Base-by-base conservation (phyloP, 2,113 vertebrate species). In the Cyanoliseus patagonus region DNA sequence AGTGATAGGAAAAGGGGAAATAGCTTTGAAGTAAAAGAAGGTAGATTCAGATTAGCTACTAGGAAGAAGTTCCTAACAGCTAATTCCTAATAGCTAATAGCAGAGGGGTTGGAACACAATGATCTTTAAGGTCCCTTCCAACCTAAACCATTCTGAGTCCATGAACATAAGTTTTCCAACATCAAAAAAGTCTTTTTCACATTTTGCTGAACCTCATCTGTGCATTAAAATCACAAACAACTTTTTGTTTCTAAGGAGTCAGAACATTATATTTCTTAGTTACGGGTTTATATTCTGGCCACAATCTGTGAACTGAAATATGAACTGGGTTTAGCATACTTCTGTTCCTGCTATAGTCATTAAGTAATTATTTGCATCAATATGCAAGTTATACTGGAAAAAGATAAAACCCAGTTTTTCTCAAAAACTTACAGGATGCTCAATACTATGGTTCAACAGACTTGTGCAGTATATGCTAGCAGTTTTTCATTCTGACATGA, bases 361-460 rank as follows among this genome's bases (percentile, higher is more conserved):
- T 95, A 91, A 88, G 61, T 27, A 49, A 83, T 96, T 87, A 81
- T 77, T 95, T 92, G 74, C 30, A 86, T 89, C 83, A 87, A 76
- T 83, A 91, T 17, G 30, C 57, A 57, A 64, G n/a, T 86, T 78
- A 68, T 28, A 62, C 30, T 72, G 55, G 37, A 92, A 94, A 64
- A 61, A 28, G 13, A 7, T 94, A 86, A 86, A 70, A 88, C 70
- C 59, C 7, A 24, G 1, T 62, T 88, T 78, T 91, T 92, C 53
- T 92, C 47, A 66, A 46, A 83, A 95, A 14, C 27, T 80, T 85
- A 31, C 53, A 89, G 47, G 76, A 77, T 63, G 18, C 44, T 69
- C 81, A 83, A 75, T 73, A 63, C 47, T 83, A 33, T 27, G 35
- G 30, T 79, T 92, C 78, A 83, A 14, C 7, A 72, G 42, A 77